These are phyloP conservation scores for Dendrocincla fuliginosa DNA, from an alignment of 2,797 vertebrate species.

Conservation along the genomic window DNA sequence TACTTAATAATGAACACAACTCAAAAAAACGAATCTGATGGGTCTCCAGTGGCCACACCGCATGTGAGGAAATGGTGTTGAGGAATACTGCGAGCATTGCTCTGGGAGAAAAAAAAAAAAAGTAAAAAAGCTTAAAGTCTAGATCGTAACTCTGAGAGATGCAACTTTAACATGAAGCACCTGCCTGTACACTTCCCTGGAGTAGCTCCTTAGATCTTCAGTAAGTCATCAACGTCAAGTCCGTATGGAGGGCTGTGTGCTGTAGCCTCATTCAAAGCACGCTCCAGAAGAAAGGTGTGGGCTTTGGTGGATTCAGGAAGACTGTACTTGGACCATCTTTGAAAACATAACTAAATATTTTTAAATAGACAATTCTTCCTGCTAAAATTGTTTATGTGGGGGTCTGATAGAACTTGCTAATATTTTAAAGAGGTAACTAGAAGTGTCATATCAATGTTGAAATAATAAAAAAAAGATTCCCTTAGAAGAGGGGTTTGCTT, in stretches of 20 bases:
- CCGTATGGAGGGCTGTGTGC: fast-evolving
- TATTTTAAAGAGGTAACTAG: neutral
- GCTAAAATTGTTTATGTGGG: neutral
- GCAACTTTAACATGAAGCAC: neutral
- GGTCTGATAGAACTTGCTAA: neutral
- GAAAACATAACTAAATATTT: neutral
- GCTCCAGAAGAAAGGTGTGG: neutral
- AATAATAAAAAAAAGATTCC: neutral
- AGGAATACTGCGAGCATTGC: neutral
- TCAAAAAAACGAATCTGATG: neutral
- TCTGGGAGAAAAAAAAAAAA: neutral
- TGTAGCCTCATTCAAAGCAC: neutral
- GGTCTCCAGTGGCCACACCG: neutral
- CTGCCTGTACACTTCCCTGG: neutral
- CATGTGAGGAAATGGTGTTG: fast-evolving
- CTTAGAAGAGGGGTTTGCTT: neutral
- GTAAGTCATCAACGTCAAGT: neutral
- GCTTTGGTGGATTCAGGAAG: neutral
- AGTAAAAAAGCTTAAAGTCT: neutral
- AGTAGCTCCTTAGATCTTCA: neutral
- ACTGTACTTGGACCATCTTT: neutral
- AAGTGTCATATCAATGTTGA: neutral
- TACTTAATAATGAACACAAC: neutral
- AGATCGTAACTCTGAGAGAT: neutral
- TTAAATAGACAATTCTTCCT: neutral